Evolutionary conservation across 2,113 vertebrate genomes (phyloP), one percentile per base, ranked within the genome.

Genomic region (Macroglossus sobrinus): DNA sequence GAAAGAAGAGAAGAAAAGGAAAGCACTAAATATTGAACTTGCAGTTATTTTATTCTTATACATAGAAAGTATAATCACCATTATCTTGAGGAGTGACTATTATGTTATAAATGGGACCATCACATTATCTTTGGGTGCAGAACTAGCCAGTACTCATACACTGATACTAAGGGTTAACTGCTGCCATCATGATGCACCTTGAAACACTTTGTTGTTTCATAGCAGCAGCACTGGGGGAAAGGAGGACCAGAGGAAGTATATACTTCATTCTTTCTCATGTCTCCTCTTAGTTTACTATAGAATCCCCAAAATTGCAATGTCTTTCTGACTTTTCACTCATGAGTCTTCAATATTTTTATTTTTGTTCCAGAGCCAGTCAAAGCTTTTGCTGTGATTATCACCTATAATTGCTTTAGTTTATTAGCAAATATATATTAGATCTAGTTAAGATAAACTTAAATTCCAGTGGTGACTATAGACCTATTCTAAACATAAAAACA

Each of bases 361-460:
- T 71, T 33, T 89, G 24, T 61, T 72, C 66, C 50, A 53, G 19
- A 35, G 13, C n/a, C 43, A 38, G 9, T 47, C n/a, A 81, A 8
- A 61, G 47, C 18, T 38, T 84, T 79, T 72, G 30, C 28, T 50
- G 35, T 74, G n/a, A 81, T 43, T 57, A 68, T 28, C 24, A 87
- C 18, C 92, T 47, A 92, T 40, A 66, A 57, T 11, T 81, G 28
- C 68, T 79, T 81, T 45, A 33, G 8, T 76, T 96, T n/a, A 53
- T 57, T 64, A 81, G n/a, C 22, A 78, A 84, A 81, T 28, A 50
- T 5, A 7, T 22, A 63, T 24, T 10, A 68, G 9, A 33, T 35
- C 40, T n/a, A 82, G 22, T 66, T 59, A 79, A 81, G 43, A 57
- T 24, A 63, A 74, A 71, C 18, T 68, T 57, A 57, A 55, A 89